phyloP scores from a whole-genome alignment of 1,140 invertebrate species.

The Diorhabda elongata region DNA sequence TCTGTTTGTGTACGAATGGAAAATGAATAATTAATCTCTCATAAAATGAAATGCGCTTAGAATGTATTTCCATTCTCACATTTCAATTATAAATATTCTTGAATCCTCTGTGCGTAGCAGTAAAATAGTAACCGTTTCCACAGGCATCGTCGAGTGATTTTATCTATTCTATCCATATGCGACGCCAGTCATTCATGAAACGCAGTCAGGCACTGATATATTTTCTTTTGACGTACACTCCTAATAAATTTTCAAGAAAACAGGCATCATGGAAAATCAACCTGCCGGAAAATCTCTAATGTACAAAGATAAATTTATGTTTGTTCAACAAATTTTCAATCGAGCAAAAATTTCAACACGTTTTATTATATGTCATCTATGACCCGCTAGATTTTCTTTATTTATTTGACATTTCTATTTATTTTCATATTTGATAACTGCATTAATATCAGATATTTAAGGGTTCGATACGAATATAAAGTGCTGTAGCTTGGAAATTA shows the following conservation, averaged over 20 bases:
- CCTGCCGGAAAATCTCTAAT: conserved; percentile 6
- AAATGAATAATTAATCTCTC: too few relatives aligned
- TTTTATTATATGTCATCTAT: neutral
- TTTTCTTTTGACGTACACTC: conserved; percentile 14
- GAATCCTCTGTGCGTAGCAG: too few relatives aligned
- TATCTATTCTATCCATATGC: neutral
- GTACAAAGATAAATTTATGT: neutral
- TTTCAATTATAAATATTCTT: too few relatives aligned
- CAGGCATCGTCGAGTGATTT: neutral
- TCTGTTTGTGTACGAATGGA: too few relatives aligned
- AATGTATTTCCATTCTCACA: too few relatives aligned
- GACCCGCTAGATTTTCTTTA: too few relatives aligned
- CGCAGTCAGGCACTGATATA: conserved; percentile 13
- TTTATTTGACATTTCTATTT: too few relatives aligned
- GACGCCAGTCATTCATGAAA: conserved; percentile 5
- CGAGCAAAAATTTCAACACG: neutral
- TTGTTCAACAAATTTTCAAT: neutral
- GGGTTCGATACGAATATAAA: too few relatives aligned
- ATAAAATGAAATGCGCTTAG: too few relatives aligned
- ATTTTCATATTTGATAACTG: too few relatives aligned
- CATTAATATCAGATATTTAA: too few relatives aligned
- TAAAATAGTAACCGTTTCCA: neutral
- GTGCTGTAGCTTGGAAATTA: too few relatives aligned
- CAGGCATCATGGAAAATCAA: conserved; percentile 8
- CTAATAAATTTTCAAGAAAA: conserved; percentile 7